These are phyloP conservation scores for Vicugna pacos DNA, from an alignment of 2,113 vertebrate genomes.

Conservation along the genomic window DNA sequence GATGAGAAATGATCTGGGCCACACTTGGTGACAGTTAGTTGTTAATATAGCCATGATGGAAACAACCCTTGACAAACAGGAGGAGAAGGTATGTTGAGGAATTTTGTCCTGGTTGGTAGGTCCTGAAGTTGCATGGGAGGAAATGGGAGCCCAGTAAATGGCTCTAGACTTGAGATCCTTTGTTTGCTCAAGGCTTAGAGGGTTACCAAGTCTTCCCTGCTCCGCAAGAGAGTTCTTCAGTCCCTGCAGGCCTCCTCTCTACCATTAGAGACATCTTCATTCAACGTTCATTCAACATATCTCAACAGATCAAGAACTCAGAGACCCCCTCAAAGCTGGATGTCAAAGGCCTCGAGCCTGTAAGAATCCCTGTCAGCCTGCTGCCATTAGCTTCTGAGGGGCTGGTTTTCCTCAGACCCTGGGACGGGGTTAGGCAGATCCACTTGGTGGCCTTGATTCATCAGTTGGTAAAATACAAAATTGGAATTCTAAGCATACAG, in stretches of 20 bases:
- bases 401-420: not conserved
- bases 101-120: not conserved
- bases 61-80: not conserved
- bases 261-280: not conserved
- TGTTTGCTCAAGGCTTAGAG: not conserved
- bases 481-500: not conserved
- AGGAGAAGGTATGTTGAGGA: not conserved
- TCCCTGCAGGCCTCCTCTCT: not conserved
- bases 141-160: not conserved
- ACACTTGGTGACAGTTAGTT: not conserved
- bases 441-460: not conserved
- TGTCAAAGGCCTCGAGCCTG: not conserved
- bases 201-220: not conserved
- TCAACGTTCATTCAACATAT: not conserved
- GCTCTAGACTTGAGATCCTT: not conserved
- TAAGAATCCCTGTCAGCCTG: not conserved
- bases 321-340: not conserved
- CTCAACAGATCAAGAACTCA: not conserved
- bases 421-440: not conserved
- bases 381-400: not conserved
- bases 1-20: not conserved
- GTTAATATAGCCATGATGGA: not conserved
- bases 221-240: not conserved
- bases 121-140: not conserved
- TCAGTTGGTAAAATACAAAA: not conserved